phyloP scores from a whole-genome alignment of 2,113 vertebrate species.

The Odobenus rosmarus region DNA sequence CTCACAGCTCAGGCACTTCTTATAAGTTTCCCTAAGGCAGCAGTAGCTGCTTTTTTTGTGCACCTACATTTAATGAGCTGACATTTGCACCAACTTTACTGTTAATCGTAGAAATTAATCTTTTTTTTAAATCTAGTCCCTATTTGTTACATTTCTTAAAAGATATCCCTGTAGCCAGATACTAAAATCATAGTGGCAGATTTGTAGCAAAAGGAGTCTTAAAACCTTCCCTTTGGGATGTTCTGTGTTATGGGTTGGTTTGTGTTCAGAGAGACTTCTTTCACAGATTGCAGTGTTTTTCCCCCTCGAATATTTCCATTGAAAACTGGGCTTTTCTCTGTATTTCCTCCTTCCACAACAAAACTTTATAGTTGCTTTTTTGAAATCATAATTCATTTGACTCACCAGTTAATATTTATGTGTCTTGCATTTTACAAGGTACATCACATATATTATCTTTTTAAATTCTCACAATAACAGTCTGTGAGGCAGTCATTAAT shows the following conservation, averaged over 20 bases:
- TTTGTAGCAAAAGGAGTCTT: slow-evolving; percentile 30
- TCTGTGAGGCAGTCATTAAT: slow-evolving; percentile 13
- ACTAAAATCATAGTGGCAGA: neutral
- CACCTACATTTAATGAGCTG: slow-evolving; percentile 13
- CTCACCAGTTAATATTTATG: slow-evolving; percentile 26
- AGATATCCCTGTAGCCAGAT: neutral
- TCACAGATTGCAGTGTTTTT: slow-evolving; percentile 1
- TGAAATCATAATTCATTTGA: slow-evolving; percentile 60
- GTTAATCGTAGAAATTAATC: slow-evolving; percentile 35
- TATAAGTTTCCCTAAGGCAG: neutral
- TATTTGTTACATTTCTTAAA: slow-evolving; percentile 32
- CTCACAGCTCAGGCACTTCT: neutral
- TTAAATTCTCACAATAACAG: slow-evolving; percentile 45
- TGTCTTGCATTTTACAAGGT: slow-evolving; percentile 44
- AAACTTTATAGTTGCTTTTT: slow-evolving; percentile 43
- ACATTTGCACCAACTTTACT: neutral
- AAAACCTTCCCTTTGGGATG: slow-evolving; percentile 9
- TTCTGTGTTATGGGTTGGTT: neutral
- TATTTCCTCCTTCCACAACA: neutral
- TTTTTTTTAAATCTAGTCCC: neutral
- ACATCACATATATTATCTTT: neutral
- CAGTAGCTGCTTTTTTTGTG: slow-evolving; percentile 35
- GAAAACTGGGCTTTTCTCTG: slow-evolving; percentile 31
- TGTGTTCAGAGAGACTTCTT: slow-evolving; percentile 8
- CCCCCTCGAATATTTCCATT: neutral